Conservation (phyloP, 23 tunicate species). For the Halocynthia roretzi region DNA sequence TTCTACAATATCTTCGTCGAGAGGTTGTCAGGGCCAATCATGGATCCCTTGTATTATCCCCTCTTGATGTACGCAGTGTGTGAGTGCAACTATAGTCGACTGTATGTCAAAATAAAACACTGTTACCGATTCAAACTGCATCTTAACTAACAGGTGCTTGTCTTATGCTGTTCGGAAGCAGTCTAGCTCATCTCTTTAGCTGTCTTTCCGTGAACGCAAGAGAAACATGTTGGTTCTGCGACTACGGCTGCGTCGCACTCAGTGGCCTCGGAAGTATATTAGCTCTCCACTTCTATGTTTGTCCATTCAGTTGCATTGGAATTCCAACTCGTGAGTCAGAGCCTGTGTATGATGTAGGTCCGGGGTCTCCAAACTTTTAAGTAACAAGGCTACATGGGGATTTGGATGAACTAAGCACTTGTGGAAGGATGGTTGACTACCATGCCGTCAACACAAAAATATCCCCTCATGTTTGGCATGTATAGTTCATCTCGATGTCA, state of each 20-base stretch:
- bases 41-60: conserved; percentile 29
- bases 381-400: too few species aligned
- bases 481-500: too few species aligned
- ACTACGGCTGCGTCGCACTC: conserved; percentile 41
- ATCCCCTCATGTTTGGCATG: too few species aligned
- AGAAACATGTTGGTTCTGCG: conserved; percentile 51
- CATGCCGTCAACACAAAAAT: too few species aligned
- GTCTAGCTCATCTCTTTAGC: conserved; percentile 48
- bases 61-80: conserved; percentile 34
- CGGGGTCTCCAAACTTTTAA: too few species aligned
- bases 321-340: not conserved
- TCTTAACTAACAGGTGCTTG: conserved; percentile 38
- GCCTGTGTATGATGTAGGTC: too few species aligned
- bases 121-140: not conserved
- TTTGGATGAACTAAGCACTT: too few species aligned
- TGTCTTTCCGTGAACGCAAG: conserved; percentile 32
- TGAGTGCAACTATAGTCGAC: conserved; percentile 14
- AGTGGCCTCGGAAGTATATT: conserved; percentile 33
- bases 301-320: conserved; percentile 43
- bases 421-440: too few species aligned
- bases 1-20: conserved; percentile 12
- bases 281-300: conserved; percentile 23
- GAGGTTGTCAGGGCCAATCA: conserved; percentile 17
- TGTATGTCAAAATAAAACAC: conserved; percentile 5
- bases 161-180: conserved; percentile 29